Percentiles rank a stretch among this genome's conserved stretches.
These are phyloP conservation scores for Anthopleura sola DNA, from an alignment of 64 coral and sea anemone genomes.

Conservation along the genomic window DNA sequence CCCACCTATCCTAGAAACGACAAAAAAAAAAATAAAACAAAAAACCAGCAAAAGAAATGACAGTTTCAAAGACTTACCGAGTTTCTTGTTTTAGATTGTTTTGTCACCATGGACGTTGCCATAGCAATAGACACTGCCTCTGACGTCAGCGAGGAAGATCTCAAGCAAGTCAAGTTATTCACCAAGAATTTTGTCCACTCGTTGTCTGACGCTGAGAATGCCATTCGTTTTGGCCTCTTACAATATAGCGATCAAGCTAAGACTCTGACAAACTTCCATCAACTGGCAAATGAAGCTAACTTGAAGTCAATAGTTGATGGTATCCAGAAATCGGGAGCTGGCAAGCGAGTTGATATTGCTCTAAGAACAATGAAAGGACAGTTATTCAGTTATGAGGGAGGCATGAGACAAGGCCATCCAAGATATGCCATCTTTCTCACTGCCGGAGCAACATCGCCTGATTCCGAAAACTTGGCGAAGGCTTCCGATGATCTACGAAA, in stretches of 20 bases:
- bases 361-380: constrained; percentile 22
- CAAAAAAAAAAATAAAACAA: too few species aligned
- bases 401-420: too few species aligned
- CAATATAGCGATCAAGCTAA: constrained; percentile 20
- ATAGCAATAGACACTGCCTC: constrained; percentile 66
- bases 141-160: constrained; percentile 17
- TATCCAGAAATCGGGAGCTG: not conserved
- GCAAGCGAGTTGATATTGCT: constrained; percentile 24
- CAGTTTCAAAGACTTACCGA: not conserved
- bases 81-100: constrained; percentile 37
- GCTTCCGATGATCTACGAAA: constrained; percentile 3
- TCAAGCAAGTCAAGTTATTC: constrained; percentile 48
- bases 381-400: constrained; percentile 14
- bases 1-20: too few species aligned
- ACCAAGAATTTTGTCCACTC: constrained; percentile 26
- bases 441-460: constrained; percentile 2
- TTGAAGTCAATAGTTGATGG: constrained; percentile 31
- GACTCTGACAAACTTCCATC: constrained; percentile 30
- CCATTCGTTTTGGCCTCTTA: constrained; percentile 53
- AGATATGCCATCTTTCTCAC: constrained; percentile 7
- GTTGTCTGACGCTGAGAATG: constrained; percentile 50
- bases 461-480: not conserved
- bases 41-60: too few species aligned
- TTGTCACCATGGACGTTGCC: constrained; percentile 80
- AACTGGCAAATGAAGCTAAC: constrained; percentile 23